phyloP scores from a whole-genome alignment of 1,140 invertebrate species.

The Aphelenchoides avenae region DNA sequence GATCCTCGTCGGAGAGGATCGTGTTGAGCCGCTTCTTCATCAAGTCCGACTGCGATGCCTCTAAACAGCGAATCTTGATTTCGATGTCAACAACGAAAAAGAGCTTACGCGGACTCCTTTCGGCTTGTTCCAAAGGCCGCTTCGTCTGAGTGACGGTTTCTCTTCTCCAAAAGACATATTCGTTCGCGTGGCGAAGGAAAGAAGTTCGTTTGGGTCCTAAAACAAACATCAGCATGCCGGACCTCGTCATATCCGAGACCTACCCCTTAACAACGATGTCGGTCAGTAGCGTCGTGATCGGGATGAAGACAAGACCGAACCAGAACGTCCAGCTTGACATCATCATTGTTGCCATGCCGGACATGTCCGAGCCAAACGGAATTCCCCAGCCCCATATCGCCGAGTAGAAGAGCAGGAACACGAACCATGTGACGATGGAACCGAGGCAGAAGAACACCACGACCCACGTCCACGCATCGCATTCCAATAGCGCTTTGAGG shows the following conservation, averaged over 20 bases:
- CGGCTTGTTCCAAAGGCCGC: no score
- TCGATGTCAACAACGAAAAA: no score
- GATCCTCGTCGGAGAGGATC: no score
- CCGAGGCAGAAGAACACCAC: conserved; percentile 88
- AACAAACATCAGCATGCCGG: conserved; percentile 20
- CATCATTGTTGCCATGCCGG: conserved; percentile 81
- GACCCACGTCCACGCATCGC: conserved; percentile 86
- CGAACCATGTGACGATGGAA: conserved; percentile 86
- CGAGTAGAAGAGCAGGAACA: conserved; percentile 73
- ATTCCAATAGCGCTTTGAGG: conserved; percentile 90
- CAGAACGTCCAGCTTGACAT: conserved; percentile 85
- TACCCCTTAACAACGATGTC: conserved; percentile 86
- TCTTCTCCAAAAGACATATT: conserved; percentile 41
- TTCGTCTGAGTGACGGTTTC: no score
- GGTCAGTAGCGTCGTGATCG: conserved; percentile 75
- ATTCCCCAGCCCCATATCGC: conserved; percentile 68
- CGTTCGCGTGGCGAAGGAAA: conserved; percentile 50
- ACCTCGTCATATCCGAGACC: no score
- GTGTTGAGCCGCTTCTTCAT: no score
- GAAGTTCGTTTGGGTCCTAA: conserved; percentile 49
- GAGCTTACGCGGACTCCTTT: no score
- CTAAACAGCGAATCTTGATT: no score
- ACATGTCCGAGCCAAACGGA: conserved; percentile 86
- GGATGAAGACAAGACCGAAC: conserved; percentile 84
- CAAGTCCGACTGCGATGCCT: no score